Evolutionary conservation across 2,888 invertebrate genomes (phyloP), one percentile per base, ranked within the genome.

Genomic region (Pteria penguin): DNA sequence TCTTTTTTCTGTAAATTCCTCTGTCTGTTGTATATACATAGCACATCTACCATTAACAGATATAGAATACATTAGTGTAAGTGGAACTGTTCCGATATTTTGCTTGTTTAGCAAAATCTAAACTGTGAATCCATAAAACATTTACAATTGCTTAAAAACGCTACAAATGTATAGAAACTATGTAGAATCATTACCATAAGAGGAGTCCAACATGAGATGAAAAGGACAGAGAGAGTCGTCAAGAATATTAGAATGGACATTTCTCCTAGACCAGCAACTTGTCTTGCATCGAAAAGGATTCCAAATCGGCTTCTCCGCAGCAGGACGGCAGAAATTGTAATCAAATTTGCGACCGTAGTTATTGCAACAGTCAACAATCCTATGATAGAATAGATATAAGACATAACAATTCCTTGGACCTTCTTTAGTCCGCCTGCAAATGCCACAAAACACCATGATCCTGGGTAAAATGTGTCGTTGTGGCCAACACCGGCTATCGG

Each of bases 391-490:
- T 68, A 68, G 2, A 68, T 18, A 31, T 57, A 68, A 2, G 57
- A 57, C 31, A 32, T 57, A 27, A 68, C 22, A 8, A 4, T 26
- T 24, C 57, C 57, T 57, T 31, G 29, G 2, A 27, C 32, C 8
- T 26, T 52, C 4, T 66, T 14, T 2, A n/a, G n/a, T n/a, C n/a
- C n/a, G n/a, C 52, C 11, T 2, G 32, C 24, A 22, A 68, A 68
- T n/a, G 45, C 33, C 26, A 68, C n/a, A 31, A 29, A 68, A 26
- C 68, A 68, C 68, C 58, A 68, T 0, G 68, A 58, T 22, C 68
- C 68, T 5, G 68, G 68, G 24, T 26, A 68, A 68, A 57, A 68
- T 18, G 29, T 5, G 4, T 68, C 24, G 8, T n/a, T 31, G 11
- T 55, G 31, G 2, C 68, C 68, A 5, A 68, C 31, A 22, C 57